These are phyloP conservation scores for Catharus ustulatus DNA, from an alignment of 2,797 vertebrate genomes.

Conservation along the genomic window DNA sequence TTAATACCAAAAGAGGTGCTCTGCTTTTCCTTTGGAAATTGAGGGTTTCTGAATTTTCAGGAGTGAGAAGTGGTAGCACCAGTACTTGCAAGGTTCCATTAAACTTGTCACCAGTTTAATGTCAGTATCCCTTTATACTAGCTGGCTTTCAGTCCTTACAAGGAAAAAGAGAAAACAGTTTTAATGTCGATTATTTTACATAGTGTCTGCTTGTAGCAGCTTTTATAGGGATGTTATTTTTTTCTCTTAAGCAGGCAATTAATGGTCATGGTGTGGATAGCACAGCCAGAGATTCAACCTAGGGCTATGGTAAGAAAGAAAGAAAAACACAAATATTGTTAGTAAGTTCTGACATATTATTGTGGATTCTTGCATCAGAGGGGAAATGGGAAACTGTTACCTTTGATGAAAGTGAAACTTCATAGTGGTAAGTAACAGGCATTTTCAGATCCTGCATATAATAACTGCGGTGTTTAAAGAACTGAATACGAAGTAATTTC, in stretches of 20 bases:
- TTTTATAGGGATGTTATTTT: background rate
- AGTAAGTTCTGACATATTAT: background rate
- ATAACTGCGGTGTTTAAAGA: background rate
- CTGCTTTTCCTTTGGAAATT: background rate
- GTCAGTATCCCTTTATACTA: background rate
- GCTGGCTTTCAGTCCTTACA: background rate
- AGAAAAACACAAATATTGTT: background rate
- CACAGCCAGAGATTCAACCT: background rate
- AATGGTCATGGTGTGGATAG: background rate
- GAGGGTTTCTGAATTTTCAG: background rate
- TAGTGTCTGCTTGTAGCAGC: background rate
- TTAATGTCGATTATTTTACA: background rate
- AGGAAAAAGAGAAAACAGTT: background rate
- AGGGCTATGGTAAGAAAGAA: background rate
- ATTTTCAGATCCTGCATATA: background rate
- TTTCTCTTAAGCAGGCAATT: background rate
- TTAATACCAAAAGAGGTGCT: background rate
- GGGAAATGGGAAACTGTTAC: background rate
- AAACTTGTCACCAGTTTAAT: background rate
- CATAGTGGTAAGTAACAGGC: background rate
- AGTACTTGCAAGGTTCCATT: fast-evolving
- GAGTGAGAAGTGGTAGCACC: background rate
- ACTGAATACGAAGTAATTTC: background rate
- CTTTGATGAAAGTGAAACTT: background rate
- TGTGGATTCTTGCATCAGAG: background rate